These are phyloP conservation scores for Potorous gilbertii DNA, from an alignment of 2,797 vertebrate species.

Conservation along the genomic window DNA sequence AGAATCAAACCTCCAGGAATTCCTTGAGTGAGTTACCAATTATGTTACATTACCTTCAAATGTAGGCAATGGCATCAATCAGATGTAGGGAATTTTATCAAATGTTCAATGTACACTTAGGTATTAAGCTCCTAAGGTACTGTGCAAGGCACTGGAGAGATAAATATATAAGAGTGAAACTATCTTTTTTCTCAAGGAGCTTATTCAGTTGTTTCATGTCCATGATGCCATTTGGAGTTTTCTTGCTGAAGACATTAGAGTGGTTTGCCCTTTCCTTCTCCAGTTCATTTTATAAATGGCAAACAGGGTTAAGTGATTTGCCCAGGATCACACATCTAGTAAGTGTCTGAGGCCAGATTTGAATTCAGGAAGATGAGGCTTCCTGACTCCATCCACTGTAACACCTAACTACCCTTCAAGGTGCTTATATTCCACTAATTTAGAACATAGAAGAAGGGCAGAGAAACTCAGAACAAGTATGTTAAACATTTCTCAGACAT, in stretches of 20 bases:
- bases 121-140: not conserved
- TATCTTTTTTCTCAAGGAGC: not conserved
- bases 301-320: not conserved
- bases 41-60: not conserved
- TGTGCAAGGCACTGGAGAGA: not conserved
- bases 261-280: not conserved
- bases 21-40: not conserved
- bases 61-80: not conserved
- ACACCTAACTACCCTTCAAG: not conserved
- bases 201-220: not conserved
- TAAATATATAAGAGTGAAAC: not conserved
- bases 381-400: not conserved
- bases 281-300: not conserved
- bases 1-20: not conserved
- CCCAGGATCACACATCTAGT: not conserved
- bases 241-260: not conserved
- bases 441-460: not conserved
- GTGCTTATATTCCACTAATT: not conserved
- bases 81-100: not conserved
- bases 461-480: not conserved
- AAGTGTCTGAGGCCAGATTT: not conserved
- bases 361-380: not conserved
- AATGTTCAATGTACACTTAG: not conserved
- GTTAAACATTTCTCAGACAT: not conserved
- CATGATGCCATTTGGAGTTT: not conserved